Conservation (phyloP, 2,113 vertebrate genomes). For the Sitta europaea region DNA sequence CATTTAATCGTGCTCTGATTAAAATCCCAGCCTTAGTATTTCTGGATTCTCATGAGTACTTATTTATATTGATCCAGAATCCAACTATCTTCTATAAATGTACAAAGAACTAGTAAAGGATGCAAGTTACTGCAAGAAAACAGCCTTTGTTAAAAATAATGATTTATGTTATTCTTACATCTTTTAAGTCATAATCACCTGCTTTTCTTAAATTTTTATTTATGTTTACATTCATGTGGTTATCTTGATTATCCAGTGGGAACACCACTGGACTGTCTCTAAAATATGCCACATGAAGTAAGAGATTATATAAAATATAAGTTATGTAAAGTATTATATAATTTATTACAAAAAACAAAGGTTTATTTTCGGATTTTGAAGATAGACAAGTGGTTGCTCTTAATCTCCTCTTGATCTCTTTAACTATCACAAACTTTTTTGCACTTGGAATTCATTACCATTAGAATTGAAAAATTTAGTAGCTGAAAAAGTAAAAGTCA, state of each 20-base stretch:
- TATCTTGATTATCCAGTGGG: not conserved
- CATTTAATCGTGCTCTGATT: not conserved
- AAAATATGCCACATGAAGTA: not conserved
- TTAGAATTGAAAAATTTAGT: not conserved
- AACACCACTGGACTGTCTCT: not conserved
- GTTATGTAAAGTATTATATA: not conserved
- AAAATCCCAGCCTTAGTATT: not conserved
- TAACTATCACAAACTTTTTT: not conserved
- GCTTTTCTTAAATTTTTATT: not conserved
- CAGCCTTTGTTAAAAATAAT: not conserved
- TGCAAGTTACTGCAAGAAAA: not conserved
- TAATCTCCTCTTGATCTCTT: not conserved
- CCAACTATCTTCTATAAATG: not conserved
- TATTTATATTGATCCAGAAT: slow-evolving; percentile 2
- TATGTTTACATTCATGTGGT: not conserved
- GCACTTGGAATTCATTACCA: not conserved
- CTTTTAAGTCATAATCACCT: not conserved
- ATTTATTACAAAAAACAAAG: not conserved
- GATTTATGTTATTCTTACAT: not conserved
- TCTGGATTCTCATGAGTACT: not conserved
- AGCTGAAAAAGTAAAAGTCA: not conserved
- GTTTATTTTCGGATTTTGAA: not conserved
- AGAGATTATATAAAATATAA: not conserved
- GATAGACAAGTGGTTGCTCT: not conserved
- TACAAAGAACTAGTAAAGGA: not conserved